These are phyloP conservation scores for Drosophila seguyi DNA, from an alignment of 1,140 invertebrate genomes.

Conservation along the genomic window DNA sequence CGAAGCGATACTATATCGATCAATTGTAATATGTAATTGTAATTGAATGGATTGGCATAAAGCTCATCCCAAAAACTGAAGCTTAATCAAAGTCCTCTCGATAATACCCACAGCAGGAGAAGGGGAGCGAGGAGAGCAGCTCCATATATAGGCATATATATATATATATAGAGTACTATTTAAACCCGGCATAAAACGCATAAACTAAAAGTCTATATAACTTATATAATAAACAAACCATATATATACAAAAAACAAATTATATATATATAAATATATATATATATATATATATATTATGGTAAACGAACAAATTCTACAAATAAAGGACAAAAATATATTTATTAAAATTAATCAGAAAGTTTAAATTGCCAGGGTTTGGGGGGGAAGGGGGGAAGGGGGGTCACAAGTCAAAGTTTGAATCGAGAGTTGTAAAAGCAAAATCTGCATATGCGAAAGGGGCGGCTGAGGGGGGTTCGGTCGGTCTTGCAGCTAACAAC, in stretches of 20 bases:
- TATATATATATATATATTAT: constrained; percentile 46
- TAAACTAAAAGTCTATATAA: constrained; percentile 39
- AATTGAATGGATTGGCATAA: constrained; percentile 26
- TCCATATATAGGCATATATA: constrained; percentile 29
- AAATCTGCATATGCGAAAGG: constrained; percentile 35
- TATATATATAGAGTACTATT: constrained; percentile 28
- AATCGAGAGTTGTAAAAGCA: constrained; percentile 34
- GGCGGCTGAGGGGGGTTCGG: neutral
- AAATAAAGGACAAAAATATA: constrained; percentile 83
- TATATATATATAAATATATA: constrained; percentile 18
- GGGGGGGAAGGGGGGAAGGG: neutral
- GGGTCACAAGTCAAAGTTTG: constrained; percentile 59
- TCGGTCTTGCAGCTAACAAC: constrained; percentile 27
- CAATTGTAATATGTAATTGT: constrained; percentile 45
- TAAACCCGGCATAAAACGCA: constrained; percentile 40
- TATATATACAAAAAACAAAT: constrained; percentile 55
- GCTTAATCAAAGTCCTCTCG: constrained; percentile 50
- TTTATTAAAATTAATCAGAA: constrained; percentile 72
- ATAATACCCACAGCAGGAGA: constrained; percentile 22
- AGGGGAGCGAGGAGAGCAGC: constrained; percentile 3
- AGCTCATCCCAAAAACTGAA: constrained; percentile 35
- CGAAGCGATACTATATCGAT: constrained; percentile 23
- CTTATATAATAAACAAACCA: constrained; percentile 52
- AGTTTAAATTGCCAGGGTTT: constrained; percentile 35
- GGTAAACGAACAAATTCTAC: constrained; percentile 68